Evolutionary conservation across 1,140 invertebrate species (phyloP), one percentile per base, ranked within the genome.

Genomic region (Octopus sinensis): DNA sequence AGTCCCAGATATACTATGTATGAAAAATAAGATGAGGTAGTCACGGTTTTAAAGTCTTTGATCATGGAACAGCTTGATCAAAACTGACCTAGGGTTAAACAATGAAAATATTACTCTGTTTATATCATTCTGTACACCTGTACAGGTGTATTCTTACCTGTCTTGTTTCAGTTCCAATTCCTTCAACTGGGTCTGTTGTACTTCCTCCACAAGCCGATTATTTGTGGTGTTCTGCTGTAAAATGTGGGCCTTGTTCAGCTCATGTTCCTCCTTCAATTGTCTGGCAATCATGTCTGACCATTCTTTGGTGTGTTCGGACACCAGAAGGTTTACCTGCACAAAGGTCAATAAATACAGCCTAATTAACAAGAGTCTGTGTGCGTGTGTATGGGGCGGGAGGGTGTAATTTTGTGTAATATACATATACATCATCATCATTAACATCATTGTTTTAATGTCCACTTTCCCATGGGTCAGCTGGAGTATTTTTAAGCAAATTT

Each of bases 221-320:
- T 98, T 92, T 84, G 95, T 93, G 56, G 96, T 94, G 79, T 96
- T 93, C 87, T 97, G 96, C 87, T 97, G 95, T 83, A 94, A 92
- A 12, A 97, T 92, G 82, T 98, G 96, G 53, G 93, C 93, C 82
- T 95, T 94, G 76, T 96, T 92, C 86, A 96, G 91, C 80, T 95
- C 94, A 93, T 96, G 97, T 90, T 98, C 96, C 90, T 98, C 97
- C 71, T 94, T 94, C n/a, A 96, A 93, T 86, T 99, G 97, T 43
- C 94, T 93, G 82, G 95, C 94, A 76, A 96, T 94, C 91, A 99
- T 93, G 85, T 96, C 95, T 62, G 96, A 96, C 97, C 98, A 99
- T 86, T 98, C 96, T 10, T 93, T 91, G 0, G 96, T 98, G 91
- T 99, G 98, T 9, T 89, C 89, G 56, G 85, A 82, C 43, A 91